Conservation (phyloP, 2,113 vertebrate species). For the Bathybates hornii region DNA sequence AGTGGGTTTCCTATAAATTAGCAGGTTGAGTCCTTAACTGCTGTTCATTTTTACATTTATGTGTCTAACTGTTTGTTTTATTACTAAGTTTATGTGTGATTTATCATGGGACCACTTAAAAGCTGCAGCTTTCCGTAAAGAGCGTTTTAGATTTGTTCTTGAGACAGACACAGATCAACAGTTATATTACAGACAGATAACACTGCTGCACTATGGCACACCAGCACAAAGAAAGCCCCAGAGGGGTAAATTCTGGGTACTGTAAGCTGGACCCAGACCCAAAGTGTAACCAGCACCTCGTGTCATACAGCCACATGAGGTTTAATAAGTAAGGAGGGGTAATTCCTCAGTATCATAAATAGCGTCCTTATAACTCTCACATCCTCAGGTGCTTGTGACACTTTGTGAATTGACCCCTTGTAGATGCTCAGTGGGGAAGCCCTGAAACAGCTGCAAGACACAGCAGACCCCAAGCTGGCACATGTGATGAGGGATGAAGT, state of each 20-base stretch:
- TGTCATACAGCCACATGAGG: background rate
- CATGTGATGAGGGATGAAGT: constrained; percentile 72
- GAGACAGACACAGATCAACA: constrained; percentile 56
- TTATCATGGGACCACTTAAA: background rate
- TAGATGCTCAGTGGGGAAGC: constrained; percentile 7
- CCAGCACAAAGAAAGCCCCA: constrained; percentile 50
- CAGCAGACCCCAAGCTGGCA: constrained; percentile 71
- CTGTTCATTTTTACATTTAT: background rate
- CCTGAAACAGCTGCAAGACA: constrained; percentile 27
- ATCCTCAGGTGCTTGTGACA: constrained; percentile 56
- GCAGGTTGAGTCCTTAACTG: background rate
- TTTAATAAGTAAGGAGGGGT: background rate
- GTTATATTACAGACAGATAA: constrained; percentile 34
- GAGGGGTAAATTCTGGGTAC: constrained; percentile 62
- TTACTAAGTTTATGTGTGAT: background rate
- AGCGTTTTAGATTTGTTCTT: background rate
- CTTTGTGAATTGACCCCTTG: constrained; percentile 67
- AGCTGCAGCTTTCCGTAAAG: background rate
- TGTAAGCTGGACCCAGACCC: constrained; percentile 1
- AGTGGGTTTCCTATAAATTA: background rate
- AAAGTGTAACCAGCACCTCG: constrained; percentile 59
- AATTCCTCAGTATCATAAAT: background rate
- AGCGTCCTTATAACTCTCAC: background rate
- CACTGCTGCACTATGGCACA: constrained; percentile 10
- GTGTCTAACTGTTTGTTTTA: background rate